These are phyloP conservation scores for Drosophila obscura DNA, from an alignment of 1,140 invertebrate species.

Conservation along the genomic window DNA sequence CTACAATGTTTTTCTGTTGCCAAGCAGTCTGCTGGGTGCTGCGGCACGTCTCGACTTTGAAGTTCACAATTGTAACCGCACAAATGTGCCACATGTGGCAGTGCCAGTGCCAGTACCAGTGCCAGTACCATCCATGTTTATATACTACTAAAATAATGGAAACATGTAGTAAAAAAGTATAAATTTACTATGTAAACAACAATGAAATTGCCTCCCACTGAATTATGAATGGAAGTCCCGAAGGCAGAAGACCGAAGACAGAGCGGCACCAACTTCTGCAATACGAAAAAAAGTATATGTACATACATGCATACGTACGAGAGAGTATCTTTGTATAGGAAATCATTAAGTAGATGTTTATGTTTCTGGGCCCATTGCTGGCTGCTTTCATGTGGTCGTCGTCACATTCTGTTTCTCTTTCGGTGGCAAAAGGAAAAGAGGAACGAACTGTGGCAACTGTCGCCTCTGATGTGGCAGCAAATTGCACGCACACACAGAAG, in stretches of 20 bases:
- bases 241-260: conserved; percentile 26
- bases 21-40: conserved; percentile 61
- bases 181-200: conserved; percentile 82
- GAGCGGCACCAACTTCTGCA: conserved; percentile 20
- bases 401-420: conserved; percentile 62
- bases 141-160: conserved; percentile 82
- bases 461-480: conserved; percentile 72
- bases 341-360: conserved; percentile 81
- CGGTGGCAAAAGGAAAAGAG: conserved; percentile 13
- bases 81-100: conserved; percentile 61
- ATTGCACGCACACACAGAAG: conserved; percentile 46
- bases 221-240: conserved; percentile 63
- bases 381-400: conserved; percentile 76
- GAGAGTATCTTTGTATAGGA: conserved; percentile 41
- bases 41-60: conserved; percentile 60
- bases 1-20: conserved; percentile 62
- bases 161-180: conserved; percentile 81
- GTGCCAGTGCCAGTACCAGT: conserved; percentile 4
- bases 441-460: conserved; percentile 27
- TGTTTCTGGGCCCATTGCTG: conserved; percentile 45
- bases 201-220: conserved; percentile 51
- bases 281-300: conserved; percentile 15
- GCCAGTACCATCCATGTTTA: conserved; percentile 40
- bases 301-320: conserved; percentile 11
- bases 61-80: conserved; percentile 54